These are phyloP conservation scores for Panonychus citri DNA, from an alignment of 1,140 invertebrate genomes.

Conservation along the genomic window DNA sequence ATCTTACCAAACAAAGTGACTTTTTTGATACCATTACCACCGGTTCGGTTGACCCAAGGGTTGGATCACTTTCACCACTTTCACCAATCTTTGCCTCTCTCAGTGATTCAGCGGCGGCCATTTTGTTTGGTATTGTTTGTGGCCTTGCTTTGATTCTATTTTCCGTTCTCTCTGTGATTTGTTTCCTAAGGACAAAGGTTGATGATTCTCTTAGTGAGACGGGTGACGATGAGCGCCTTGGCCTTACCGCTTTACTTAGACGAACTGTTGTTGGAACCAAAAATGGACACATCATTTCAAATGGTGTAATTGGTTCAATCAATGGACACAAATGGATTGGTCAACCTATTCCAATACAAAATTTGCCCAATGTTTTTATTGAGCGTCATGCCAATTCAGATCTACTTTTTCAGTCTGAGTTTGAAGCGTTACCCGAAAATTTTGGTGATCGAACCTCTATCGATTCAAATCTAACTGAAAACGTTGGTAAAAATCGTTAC, in stretches of 20 bases:
- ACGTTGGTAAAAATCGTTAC: conserved; percentile 32
- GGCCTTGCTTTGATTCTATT: conserved; percentile 13
- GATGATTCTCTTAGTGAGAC: conserved; percentile 8
- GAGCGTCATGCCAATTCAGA: conserved; percentile 16
- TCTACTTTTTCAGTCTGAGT: conserved; percentile 13
- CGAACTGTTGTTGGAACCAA: conserved; percentile 12
- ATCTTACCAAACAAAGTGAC: conserved; percentile 12
- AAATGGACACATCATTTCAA: conserved; percentile 11
- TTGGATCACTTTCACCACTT: background rate
- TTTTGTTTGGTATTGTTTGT: conserved; percentile 14
- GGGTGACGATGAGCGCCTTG: conserved; percentile 13
- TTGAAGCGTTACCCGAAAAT: conserved; percentile 45
- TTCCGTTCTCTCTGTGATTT: conserved; percentile 14
- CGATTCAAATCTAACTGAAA: conserved; percentile 63
- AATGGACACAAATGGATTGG: conserved; percentile 8
- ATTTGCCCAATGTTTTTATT: conserved; percentile 14
- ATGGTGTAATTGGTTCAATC: background rate
- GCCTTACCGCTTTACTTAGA: conserved; percentile 13
- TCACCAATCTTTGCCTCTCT: conserved; percentile 11
- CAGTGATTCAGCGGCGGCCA: conserved; percentile 10
- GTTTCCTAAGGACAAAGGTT: conserved; percentile 10
- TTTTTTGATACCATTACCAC: conserved; percentile 14
- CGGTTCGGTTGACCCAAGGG: background rate
- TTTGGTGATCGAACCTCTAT: conserved; percentile 63
- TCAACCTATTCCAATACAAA: conserved; percentile 15